Conservation (phyloP, 1,140 invertebrate genomes). For the Akabosia matsudoensis region DNA sequence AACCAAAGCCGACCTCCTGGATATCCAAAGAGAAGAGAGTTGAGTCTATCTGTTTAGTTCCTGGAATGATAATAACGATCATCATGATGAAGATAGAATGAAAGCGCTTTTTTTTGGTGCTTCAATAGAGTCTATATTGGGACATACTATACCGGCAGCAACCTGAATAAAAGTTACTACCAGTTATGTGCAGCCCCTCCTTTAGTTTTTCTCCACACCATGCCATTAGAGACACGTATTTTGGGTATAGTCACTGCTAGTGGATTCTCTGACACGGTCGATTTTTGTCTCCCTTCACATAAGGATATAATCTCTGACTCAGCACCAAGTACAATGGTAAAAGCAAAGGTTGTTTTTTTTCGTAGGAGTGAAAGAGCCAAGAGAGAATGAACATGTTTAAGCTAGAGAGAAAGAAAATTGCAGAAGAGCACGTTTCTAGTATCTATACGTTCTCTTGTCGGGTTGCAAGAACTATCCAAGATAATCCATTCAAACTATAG, state of each 20-base stretch:
- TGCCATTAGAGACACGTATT: too few species aligned
- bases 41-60: too few species aligned
- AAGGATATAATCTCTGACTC: constrained; percentile 15
- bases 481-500: too few species aligned
- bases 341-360: constrained; percentile 4
- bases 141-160: too few species aligned
- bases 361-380: not conserved
- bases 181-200: constrained; percentile 21
- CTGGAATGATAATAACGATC: not conserved
- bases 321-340: not conserved
- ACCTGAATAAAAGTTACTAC: too few species aligned
- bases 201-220: constrained; percentile 5
- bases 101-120: too few species aligned
- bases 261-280: not conserved
- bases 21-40: too few species aligned
- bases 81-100: not conserved
- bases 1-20: not conserved
- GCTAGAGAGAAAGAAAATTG: constrained; percentile 5
- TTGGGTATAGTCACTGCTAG: not conserved
- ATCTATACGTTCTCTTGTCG: not conserved
- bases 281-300: constrained; percentile 12
- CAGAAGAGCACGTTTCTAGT: not conserved
- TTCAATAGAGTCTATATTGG: too few species aligned
- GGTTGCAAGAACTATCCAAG: not conserved
- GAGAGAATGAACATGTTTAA: too few species aligned